Base-by-base conservation (phyloP, 2,113 vertebrate species). In the Antechinus stuartii region DNA sequence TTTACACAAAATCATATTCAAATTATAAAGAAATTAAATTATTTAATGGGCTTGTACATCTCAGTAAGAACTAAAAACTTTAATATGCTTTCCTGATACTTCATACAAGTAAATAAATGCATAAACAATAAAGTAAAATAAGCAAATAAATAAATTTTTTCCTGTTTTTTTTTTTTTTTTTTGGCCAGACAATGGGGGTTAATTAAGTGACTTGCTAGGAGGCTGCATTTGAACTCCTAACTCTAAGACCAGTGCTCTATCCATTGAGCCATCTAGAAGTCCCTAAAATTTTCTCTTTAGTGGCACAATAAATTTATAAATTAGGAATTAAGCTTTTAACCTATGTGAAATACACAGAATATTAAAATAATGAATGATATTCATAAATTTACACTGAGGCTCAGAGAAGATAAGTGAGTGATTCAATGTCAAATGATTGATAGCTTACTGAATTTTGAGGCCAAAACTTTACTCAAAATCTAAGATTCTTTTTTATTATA, bases 261-360 rank as follows among this genome's bases (percentile, higher is more conserved):
- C 49, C 49, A 49, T 9, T 52, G 50, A 52, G 9, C 50, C 50
- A 52, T 10, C 50, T 52, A 52, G 50, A 4, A 10, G 50, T 9
- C 50, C 50, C 50, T 52, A 56, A 1, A 95, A n/a, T 93, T 91
- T 61, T 9, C 26, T 50, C 30, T 84, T 91, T 54, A 27, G 12
- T 54, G 47, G 91, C 42, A 94, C 90, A 30, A 53, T 90, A 1
- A 90, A 12, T 52, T 93, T 94, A 61, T 92, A 54, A 22, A 1
- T 30, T 94, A n/a, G 90, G 91, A 91, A 92, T 93, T 22, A n/a
- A 93, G 27, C 9, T 54, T 93, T 57, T 55, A 76, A 50, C 8
- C 93, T 91, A 93, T 91, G 90, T 93, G 93, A 2, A 96, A 93
- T 42, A 57, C 57, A 92, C 57, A 92, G 14, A 96, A 9, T 26